Percentiles rank a stretch among this genome's conserved stretches.
Conservation (phyloP, 2,888 invertebrate genomes). For the Agrochola lota region DNA sequence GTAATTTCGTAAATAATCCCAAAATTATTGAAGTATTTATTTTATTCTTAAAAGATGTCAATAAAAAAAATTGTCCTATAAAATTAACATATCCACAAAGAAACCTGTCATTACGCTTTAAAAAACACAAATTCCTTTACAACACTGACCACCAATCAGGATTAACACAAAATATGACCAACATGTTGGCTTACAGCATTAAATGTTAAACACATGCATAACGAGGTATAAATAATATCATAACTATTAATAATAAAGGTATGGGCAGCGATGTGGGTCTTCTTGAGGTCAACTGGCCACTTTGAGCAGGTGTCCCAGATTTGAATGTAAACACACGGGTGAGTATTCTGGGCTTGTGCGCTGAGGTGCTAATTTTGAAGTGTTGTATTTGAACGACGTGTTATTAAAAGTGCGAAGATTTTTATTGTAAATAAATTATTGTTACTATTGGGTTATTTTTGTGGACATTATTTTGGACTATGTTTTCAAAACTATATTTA, state of each 20-base stretch:
- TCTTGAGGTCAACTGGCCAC: conserved; percentile 69
- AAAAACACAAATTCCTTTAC: conserved; percentile 14
- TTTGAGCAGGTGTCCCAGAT: conserved; percentile 74
- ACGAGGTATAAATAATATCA: conserved; percentile 59
- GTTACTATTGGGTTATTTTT: background rate
- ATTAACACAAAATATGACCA: conserved; percentile 42
- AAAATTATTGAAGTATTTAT: background rate
- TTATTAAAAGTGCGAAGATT: conserved; percentile 7
- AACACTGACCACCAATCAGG: conserved; percentile 26
- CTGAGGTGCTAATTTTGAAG: conserved; percentile 31
- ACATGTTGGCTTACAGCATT: conserved; percentile 25
- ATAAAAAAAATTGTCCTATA: too few species aligned
- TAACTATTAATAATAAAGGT: conserved; percentile 60
- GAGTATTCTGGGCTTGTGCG: conserved; percentile 18
- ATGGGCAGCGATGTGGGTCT: conserved; percentile 49
- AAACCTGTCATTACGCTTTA: conserved; percentile 33
- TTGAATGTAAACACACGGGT: conserved; percentile 59
- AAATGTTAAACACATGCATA: conserved; percentile 42
- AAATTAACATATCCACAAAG: conserved; percentile 22
- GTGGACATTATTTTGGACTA: background rate
- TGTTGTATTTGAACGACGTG: conserved; percentile 20
- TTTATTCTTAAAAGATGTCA: background rate
- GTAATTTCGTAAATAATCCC: conserved; percentile 5
- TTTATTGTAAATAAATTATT: background rate
- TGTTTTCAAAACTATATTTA: background rate